phyloP scores from a whole-genome alignment of 2,888 invertebrate genomes.

The Perithous albicinctus region DNA sequence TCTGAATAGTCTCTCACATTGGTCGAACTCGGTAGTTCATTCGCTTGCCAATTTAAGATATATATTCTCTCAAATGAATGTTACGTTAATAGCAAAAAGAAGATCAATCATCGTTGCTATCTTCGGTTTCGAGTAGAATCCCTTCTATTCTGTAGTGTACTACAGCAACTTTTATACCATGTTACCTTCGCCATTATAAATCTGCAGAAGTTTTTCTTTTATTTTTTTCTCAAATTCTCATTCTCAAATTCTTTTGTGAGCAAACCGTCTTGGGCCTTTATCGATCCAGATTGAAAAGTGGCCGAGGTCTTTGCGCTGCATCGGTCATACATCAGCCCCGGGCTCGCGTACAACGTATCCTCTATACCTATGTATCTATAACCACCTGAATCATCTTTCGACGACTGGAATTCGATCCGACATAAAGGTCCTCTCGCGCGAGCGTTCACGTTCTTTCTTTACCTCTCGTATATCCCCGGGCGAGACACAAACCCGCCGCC shows the following conservation, averaged over 20 bases:
- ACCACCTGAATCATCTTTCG: constrained; percentile 57
- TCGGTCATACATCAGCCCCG: constrained; percentile 56
- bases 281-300: constrained; percentile 58
- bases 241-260: constrained; percentile 38
- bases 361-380: constrained; percentile 15
- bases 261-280: constrained; percentile 13
- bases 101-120: constrained; percentile 56
- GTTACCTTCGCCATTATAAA: constrained; percentile 15
- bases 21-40: constrained; percentile 17
- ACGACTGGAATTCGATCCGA: constrained; percentile 59
- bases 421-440: constrained; percentile 51
- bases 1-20: constrained; percentile 34
- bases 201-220: not conserved
- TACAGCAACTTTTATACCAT: not conserved
- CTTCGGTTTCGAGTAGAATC: constrained; percentile 9
- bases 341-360: constrained; percentile 26
- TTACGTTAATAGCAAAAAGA: constrained; percentile 45
- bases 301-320: constrained; percentile 44
- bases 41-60: constrained; percentile 9
- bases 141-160: not conserved
- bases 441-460: constrained; percentile 32
- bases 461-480: constrained; percentile 35
- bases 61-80: constrained; percentile 41
- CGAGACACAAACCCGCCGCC: constrained; percentile 19
- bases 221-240: constrained; percentile 37